Percentiles rank a stretch among this genome's conserved stretches.
These are phyloP conservation scores for Elegia similella DNA, from an alignment of 2,888 invertebrate species.

Conservation along the genomic window DNA sequence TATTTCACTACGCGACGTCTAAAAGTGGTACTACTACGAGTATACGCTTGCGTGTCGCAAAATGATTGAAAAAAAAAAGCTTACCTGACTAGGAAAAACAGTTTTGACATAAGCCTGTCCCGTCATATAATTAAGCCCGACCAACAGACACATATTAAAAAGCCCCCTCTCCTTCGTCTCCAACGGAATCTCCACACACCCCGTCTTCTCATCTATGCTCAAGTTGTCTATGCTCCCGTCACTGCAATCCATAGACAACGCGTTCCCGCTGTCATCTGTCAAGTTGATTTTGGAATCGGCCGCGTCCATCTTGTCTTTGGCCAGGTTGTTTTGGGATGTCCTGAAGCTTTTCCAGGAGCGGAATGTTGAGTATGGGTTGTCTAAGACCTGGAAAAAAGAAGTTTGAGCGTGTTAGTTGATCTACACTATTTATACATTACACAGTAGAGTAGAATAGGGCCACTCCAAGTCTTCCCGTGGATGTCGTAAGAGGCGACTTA, in stretches of 20 bases:
- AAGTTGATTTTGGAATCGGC: constrained; percentile 59
- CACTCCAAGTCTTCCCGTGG: too few relatives aligned
- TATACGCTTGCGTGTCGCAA: too few relatives aligned
- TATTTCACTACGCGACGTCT: too few relatives aligned
- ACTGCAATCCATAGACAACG: constrained; percentile 52
- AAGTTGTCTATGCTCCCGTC: constrained; percentile 49
- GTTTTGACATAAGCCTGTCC: constrained; percentile 86
- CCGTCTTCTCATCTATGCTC: constrained; percentile 68
- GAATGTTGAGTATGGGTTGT: constrained; percentile 69
- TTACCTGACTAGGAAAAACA: constrained; percentile 85
- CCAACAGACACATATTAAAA: constrained; percentile 86
- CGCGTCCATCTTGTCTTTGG: constrained; percentile 50
- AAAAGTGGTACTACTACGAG: too few relatives aligned
- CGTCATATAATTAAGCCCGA: constrained; percentile 84
- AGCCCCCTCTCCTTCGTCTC: constrained; percentile 69
- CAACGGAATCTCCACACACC: constrained; percentile 65
- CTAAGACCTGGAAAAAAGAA: constrained; percentile 29
- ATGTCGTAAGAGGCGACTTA: too few relatives aligned
- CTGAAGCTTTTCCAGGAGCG: constrained; percentile 75
- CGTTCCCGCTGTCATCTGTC: constrained; percentile 57
- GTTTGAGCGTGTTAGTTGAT: not conserved
- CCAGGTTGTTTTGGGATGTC: constrained; percentile 59
- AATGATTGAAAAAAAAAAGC: constrained; percentile 24
- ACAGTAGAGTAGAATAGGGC: too few relatives aligned
- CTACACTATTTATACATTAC: too few relatives aligned